Conservation (phyloP, 2,888 invertebrate genomes). For the Oscheius sp. region DNA sequence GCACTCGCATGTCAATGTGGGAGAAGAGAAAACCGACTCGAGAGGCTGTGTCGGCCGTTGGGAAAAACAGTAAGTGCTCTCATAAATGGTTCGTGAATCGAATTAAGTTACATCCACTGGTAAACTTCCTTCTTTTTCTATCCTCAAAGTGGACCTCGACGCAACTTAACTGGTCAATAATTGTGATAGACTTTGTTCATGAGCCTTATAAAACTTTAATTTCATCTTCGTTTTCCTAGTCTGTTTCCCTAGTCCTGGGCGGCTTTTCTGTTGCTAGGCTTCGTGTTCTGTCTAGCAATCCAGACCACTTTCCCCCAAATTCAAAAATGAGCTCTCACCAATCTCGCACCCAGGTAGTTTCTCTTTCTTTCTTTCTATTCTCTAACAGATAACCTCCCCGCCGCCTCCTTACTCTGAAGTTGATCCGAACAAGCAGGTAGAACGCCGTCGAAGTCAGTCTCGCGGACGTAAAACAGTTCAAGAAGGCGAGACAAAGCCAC, state of each 20-base stretch:
- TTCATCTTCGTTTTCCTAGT: too few species aligned
- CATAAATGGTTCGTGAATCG: background rate
- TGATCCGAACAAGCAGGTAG: background rate
- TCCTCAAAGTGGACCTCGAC: too few species aligned
- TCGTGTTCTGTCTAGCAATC: slow-evolving; percentile 4
- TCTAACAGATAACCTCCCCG: background rate
- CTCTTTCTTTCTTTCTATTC: background rate
- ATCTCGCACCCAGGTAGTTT: slow-evolving; percentile 8
- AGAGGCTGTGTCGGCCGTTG: background rate
- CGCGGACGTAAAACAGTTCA: background rate
- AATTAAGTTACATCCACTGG: too few species aligned
- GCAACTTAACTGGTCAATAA: too few species aligned
- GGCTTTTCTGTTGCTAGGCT: background rate
- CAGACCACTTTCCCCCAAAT: background rate
- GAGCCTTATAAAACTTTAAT: too few species aligned
- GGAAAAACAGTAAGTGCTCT: slow-evolving; percentile 3
- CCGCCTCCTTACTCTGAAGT: slow-evolving; percentile 3
- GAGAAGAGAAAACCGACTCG: slow-evolving; percentile 34
- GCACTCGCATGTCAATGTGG: slow-evolving; percentile 56
- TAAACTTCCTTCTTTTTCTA: too few species aligned
- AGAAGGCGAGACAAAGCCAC: background rate
- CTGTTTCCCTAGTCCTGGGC: background rate
- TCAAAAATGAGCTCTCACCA: background rate
- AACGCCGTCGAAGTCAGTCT: slow-evolving; percentile 7
- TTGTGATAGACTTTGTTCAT: too few species aligned